A percentile compares a stretch with the other conserved stretches of the same genome.
These are phyloP conservation scores for Orthosia gothica DNA, from an alignment of 2,888 invertebrate species.

Conservation along the genomic window DNA sequence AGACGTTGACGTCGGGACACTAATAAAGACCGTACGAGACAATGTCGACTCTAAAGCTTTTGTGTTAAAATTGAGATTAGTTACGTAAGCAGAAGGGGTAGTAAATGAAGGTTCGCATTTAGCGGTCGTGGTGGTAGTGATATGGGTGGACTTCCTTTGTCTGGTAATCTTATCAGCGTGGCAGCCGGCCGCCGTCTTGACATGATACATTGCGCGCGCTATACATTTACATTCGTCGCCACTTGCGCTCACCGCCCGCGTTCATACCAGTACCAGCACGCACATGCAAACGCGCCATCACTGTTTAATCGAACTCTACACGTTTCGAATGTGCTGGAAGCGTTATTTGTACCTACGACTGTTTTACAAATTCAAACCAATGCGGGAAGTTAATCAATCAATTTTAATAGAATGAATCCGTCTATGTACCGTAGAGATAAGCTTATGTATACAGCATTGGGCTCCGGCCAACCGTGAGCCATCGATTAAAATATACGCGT, in stretches of 20 bases:
- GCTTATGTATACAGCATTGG: conserved; percentile 76
- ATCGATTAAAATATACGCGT: conserved; percentile 86
- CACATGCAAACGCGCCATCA: conserved; percentile 50
- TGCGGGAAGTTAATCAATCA: conserved; percentile 78
- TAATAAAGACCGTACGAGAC: conserved; percentile 81
- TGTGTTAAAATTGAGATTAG: conserved; percentile 78
- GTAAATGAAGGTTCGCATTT: conserved; percentile 89
- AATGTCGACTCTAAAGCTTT: conserved; percentile 81
- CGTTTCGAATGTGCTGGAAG: conserved; percentile 53
- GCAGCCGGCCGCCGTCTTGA: conserved; percentile 86
- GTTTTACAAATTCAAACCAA: conserved; percentile 61
- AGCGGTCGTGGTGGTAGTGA: conserved; percentile 89
- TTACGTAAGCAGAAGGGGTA: conserved; percentile 74
- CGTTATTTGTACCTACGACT: conserved; percentile 56
- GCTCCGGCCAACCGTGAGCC: conserved; percentile 81
- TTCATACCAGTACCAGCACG: conserved; percentile 46
- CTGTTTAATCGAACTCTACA: conserved; percentile 42
- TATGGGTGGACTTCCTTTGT: conserved; percentile 91
- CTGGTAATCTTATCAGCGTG: conserved; percentile 90
- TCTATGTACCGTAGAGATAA: conserved; percentile 75
- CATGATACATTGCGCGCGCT: conserved; percentile 87
- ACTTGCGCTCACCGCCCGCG: conserved; percentile 13
- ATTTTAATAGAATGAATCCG: conserved; percentile 75
- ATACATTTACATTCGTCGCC: conserved; percentile 79
- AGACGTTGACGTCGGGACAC: conserved; percentile 88